Base-by-base conservation (phyloP, 2,113 vertebrate species). In the Phrynocephalus versicolor region DNA sequence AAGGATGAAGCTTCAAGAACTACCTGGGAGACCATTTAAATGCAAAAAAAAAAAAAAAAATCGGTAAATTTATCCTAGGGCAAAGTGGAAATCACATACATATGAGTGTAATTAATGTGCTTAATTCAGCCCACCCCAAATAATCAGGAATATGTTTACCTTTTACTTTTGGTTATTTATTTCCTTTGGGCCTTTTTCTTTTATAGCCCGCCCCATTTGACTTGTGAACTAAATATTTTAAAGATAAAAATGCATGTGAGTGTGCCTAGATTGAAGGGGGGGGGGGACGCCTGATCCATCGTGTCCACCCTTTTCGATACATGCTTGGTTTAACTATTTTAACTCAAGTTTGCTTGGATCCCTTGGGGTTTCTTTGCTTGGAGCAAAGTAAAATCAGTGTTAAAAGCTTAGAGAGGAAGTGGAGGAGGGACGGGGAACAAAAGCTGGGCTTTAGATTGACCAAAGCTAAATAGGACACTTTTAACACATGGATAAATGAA, bases 311-410 rank as follows among this genome's bases (percentile, higher is more conserved):
- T 87, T 91, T 92, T 92, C 89, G 93, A 93, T 91, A 91, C 88
- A 88, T 81, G 85, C 90, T 93, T 85, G 86, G 87, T 93, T 94
- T 93, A 91, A 90, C 92, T 92, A 64, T 90, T 91, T 93, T 90
- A 0, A 91, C 87, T 89, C 91, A 92, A 89, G 87, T 93, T 92
- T 92, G 90, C 88, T 90, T 75, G 67, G 69, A 75, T 91, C 88
- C 92, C 85, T 84, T 81, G 86, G n/a, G 93, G 89, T 93, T 91
- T 91, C 85, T 86, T 57, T 88, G 89, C 84, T 88, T 90, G 92
- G 86, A 94, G 87, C 93, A 93, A 90, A 87, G 89, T 92, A 88
- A 89, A 86, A 91, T 93, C 84, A 91, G 89, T 95, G 93, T 90
- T 91, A 83, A 89, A 93, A 93, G 90, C 86, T 88, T 35, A 35